A percentile compares a stretch with the other conserved stretches of the same genome.
Conservation (phyloP, 2,888 invertebrate species). For the Calameuta pallipes region DNA sequence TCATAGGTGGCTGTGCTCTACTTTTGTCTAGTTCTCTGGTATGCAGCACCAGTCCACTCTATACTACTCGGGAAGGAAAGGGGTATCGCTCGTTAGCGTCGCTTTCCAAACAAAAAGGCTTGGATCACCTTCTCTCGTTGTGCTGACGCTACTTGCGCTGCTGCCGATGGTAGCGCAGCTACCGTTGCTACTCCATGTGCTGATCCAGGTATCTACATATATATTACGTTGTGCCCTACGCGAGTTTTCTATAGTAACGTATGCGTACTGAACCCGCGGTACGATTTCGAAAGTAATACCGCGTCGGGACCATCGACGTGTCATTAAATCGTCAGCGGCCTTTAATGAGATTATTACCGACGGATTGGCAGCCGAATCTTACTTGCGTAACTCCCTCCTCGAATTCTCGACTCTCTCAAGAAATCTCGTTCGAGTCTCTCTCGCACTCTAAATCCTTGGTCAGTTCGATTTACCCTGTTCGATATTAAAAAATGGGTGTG, state of each 20-base stretch:
- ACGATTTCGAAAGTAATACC: conserved; percentile 35
- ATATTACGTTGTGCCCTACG: not conserved
- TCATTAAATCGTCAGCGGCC: conserved; percentile 38
- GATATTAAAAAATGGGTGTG: not conserved
- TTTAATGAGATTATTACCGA: conserved; percentile 40
- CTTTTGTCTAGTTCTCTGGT: not conserved
- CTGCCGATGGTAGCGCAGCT: not conserved
- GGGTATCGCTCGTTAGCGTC: not conserved
- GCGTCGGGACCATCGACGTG: conserved; percentile 27
- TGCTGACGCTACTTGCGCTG: not conserved
- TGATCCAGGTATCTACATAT: not conserved
- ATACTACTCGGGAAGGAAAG: not conserved
- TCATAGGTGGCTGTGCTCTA: not conserved
- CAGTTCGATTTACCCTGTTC: not conserved
- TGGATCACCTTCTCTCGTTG: not conserved
- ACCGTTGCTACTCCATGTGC: not conserved
- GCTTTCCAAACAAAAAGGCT: not conserved
- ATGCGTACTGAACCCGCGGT: not conserved
- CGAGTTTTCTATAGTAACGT: not conserved
- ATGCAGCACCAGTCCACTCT: not conserved
- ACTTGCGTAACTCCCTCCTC: not conserved
- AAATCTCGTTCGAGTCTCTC: not conserved
- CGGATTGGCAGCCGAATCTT: conserved; percentile 26
- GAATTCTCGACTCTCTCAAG: not conserved
- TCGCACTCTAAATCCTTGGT: not conserved